These are phyloP conservation scores for Anneissia japonica DNA, from an alignment of 35 echinoderm and acorn worm species.

Conservation along the genomic window DNA sequence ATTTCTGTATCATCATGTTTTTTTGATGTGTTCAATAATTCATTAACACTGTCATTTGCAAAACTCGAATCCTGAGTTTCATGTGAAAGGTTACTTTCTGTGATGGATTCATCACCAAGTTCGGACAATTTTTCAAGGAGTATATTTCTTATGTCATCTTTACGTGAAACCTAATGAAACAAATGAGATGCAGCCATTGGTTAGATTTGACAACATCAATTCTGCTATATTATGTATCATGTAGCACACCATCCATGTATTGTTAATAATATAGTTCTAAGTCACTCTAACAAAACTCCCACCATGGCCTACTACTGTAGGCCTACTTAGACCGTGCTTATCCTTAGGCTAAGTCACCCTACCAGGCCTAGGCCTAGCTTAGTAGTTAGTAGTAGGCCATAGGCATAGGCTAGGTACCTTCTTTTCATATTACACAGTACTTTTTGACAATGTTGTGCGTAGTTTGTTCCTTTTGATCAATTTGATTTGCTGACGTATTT, in stretches of 20 bases:
- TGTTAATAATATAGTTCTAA: too few relatives aligned
- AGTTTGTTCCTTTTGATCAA: too few relatives aligned
- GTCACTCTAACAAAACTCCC: too few relatives aligned
- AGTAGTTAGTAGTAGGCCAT: too few relatives aligned
- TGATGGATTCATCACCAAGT: background rate
- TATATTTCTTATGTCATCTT: background rate
- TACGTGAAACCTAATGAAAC: background rate
- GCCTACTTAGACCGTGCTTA: background rate
- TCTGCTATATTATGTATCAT: background rate
- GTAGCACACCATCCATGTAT: background rate
- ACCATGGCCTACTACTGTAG: background rate
- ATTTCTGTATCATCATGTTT: background rate
- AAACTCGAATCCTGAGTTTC: background rate
- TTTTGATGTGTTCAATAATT: background rate
- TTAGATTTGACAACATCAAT: background rate
- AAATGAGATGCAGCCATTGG: too few relatives aligned
- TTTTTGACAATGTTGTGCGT: too few relatives aligned
- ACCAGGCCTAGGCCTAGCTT: background rate
- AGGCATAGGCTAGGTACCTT: too few relatives aligned
- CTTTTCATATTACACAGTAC: too few relatives aligned
- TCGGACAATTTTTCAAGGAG: background rate
- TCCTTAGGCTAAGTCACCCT: background rate
- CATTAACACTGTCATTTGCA: background rate
- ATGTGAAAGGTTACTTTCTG: background rate
- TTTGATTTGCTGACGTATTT: too few relatives aligned